Evolutionary conservation across 2,797 vertebrate genomes (phyloP), one percentile per base, ranked within the genome.

Genomic region (Salarias fasciatus): DNA sequence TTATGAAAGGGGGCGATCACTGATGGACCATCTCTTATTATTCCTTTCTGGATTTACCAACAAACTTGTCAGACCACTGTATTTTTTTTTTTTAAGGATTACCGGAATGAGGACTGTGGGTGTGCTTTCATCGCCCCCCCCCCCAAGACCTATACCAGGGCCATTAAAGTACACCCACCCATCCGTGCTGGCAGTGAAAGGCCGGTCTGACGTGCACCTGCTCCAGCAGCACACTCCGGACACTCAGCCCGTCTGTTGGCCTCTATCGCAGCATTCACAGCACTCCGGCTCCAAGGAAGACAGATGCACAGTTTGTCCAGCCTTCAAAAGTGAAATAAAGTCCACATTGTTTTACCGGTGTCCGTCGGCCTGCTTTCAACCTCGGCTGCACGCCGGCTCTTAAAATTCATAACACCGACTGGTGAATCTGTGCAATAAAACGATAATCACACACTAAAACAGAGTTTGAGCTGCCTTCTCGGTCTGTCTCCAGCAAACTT

Each of bases 131-230:
- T 53, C 66, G 14, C 41, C 36, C 54, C 80, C 79, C 71, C 70
- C 72, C 74, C 82, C 83, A 76, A 80, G 59, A 49, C 56, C 66
- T 64, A 41, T 31, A 59, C 50, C 60, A 51, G 69, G 33, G 49
- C 61, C 18, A 24, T 79, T 53, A 79, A 80, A 83, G 75, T 79
- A 67, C 79, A 85, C 12, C 77, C 82, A 75, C 82, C 76, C 73
- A 66, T 75, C 76, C 72, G 76, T 53, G 60, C 37, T 76, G 64
- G 69, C 79, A 58, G 69, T 79, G 69, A 89, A 86, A 84, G 77
- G 73, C 79, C 40, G 3, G 69, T 75, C 66, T 80, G 57, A 55
- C 29, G 66, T 84, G 83, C 85, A 89, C 88, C 85, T 89, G 88
- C 86, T 83, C 59, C 53, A 53, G 53, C 55, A 46, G 60, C 55